These are phyloP conservation scores for Amphibalanus amphitrite DNA, from an alignment of 1,140 invertebrate species.

Conservation along the genomic window DNA sequence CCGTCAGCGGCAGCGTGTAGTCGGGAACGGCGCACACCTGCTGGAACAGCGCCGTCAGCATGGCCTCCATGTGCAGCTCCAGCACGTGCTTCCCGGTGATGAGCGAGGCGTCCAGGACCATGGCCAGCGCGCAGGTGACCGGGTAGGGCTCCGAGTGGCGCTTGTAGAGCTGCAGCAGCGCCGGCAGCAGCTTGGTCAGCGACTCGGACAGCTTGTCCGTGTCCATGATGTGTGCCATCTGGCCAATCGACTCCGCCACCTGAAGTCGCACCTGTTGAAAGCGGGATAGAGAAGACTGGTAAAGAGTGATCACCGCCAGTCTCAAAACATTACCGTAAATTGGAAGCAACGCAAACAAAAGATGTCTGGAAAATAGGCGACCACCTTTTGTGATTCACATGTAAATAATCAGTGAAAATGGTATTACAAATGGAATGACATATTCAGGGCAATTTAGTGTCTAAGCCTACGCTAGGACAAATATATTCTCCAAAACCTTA, in stretches of 20 bases:
- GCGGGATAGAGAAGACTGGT: no score
- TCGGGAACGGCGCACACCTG: slow-evolving; percentile 46
- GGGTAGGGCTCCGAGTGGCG: slow-evolving; percentile 47
- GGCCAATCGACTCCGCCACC: slow-evolving; percentile 54
- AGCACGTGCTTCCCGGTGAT: slow-evolving; percentile 33
- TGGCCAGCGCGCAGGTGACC: slow-evolving; percentile 55
- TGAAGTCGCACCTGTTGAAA: slow-evolving; percentile 30
- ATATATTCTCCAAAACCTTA: no score
- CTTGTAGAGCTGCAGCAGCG: slow-evolving; percentile 51
- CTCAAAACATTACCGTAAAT: no score
- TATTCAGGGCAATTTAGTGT: no score
- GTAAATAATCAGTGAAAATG: no score
- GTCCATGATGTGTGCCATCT: slow-evolving; percentile 56
- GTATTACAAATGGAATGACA: no score
- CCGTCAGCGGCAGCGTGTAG: slow-evolving; percentile 52
- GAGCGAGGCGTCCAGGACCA: slow-evolving; percentile 39
- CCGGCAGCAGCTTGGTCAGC: slow-evolving; percentile 49
- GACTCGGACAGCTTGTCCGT: slow-evolving; percentile 50
- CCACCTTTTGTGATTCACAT: no score
- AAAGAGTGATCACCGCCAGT: no score
- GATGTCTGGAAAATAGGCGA: no score
- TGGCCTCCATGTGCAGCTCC: slow-evolving; percentile 37
- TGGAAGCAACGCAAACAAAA: no score
- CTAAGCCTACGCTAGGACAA: no score
- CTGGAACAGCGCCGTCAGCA: slow-evolving; percentile 43